Evolutionary conservation across 2,113 vertebrate species (phyloP).

Genomic region (Centropristis striata): DNA sequence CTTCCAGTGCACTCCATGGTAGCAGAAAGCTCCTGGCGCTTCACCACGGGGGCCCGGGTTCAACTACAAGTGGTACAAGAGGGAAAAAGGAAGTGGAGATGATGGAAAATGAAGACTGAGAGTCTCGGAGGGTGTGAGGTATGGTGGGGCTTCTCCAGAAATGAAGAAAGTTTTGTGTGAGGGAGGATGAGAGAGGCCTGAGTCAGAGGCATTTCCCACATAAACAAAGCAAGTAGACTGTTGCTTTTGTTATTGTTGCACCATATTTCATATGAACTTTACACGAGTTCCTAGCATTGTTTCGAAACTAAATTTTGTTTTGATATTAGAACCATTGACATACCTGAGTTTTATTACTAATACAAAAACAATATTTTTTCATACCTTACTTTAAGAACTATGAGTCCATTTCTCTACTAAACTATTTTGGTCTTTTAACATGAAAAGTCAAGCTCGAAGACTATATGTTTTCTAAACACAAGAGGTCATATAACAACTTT

Average conservation of each 20-base stretch:
- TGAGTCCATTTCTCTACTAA: not conserved
- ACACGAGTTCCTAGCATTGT: not conserved
- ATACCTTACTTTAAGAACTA: not conserved
- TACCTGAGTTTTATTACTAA: not conserved
- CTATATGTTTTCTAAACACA: not conserved
- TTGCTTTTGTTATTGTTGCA: conserved; percentile 60
- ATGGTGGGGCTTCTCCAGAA: conserved; percentile 21
- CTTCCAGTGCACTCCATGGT: conserved; percentile 23
- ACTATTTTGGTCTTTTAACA: not conserved
- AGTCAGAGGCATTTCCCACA: conserved; percentile 51
- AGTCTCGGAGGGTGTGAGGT: conserved; percentile 30
- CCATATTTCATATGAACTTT: conserved; percentile 23
- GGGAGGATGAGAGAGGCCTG: conserved; percentile 27
- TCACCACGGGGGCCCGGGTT: conserved; percentile 22
- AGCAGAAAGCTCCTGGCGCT: conserved; percentile 44
- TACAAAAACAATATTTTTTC: not conserved
- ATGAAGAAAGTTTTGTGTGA: conserved; percentile 27
- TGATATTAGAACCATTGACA: not conserved
- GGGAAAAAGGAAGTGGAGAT: not conserved
- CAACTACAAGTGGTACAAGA: conserved; percentile 22
- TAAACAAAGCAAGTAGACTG: conserved; percentile 56
- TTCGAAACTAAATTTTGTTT: not conserved
- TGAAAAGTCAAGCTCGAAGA: not conserved
- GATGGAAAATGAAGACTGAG: conserved; percentile 50
- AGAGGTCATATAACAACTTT: not conserved